A percentile compares a stretch with the other conserved stretches of the same genome.
These are phyloP conservation scores for Epizoanthus rinbou DNA, from an alignment of 92 coral and sea anemone genomes.

Conservation along the genomic window DNA sequence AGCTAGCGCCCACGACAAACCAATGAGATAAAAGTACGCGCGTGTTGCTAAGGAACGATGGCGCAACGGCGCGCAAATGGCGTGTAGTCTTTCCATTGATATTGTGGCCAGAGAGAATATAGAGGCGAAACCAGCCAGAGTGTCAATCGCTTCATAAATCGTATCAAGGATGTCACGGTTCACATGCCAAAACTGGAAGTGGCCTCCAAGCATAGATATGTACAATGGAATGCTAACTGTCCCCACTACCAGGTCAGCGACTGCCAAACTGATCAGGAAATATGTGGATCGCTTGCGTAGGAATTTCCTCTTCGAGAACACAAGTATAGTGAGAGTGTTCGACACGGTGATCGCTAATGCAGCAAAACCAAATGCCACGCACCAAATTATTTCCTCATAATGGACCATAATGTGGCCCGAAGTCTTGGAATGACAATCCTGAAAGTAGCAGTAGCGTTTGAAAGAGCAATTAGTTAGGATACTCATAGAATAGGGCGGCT, in stretches of 20 bases:
- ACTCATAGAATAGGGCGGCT: too few species aligned
- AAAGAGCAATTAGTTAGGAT: too few species aligned
- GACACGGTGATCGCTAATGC: background rate
- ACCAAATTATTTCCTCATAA: background rate
- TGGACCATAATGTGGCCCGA: background rate
- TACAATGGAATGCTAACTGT: background rate
- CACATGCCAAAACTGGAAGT: background rate
- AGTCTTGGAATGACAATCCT: too few species aligned
- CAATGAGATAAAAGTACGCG: slow-evolving; percentile 18
- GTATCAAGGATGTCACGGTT: background rate
- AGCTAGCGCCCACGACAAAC: slow-evolving; percentile 37
- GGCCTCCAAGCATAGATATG: background rate
- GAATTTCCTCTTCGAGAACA: slow-evolving; percentile 11
- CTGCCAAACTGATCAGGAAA: slow-evolving; percentile 7
- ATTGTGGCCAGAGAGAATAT: slow-evolving; percentile 41
- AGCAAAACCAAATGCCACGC: background rate
- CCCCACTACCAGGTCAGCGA: slow-evolving; percentile 5
- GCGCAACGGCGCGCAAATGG: slow-evolving; percentile 43
- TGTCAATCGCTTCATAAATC: slow-evolving; percentile 18
- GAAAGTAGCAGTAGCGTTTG: too few species aligned
- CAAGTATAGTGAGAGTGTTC: background rate
- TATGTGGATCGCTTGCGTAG: slow-evolving; percentile 20
- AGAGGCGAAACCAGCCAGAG: slow-evolving; percentile 35
- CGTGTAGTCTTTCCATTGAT: slow-evolving; percentile 43
- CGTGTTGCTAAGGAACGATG: slow-evolving; percentile 38